A percentile compares a stretch with the other conserved stretches of the same genome.
Evolutionary conservation across 2,888 invertebrate species (phyloP).

Genomic region (Xylota sylvarum): DNA sequence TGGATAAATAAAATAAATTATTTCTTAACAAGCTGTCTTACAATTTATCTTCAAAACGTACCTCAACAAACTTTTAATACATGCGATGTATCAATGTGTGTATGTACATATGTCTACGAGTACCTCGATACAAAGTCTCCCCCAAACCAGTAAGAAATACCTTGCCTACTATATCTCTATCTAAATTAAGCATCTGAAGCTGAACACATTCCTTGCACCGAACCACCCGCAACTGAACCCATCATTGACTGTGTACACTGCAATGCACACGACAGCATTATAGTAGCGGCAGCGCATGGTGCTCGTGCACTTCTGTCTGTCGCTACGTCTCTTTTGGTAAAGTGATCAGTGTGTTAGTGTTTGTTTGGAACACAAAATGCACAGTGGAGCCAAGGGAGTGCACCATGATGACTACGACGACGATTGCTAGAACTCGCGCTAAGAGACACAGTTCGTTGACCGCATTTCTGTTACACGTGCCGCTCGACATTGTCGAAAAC

Average conservation of each 20-base stretch:
- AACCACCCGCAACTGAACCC: background rate
- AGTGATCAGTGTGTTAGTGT: constrained; percentile 50
- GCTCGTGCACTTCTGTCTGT: constrained; percentile 41
- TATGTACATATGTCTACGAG: background rate
- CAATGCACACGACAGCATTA: constrained; percentile 49
- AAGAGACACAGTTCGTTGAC: constrained; percentile 71
- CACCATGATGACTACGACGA: constrained; percentile 34
- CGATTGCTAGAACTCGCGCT: constrained; percentile 31
- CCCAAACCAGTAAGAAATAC: background rate
- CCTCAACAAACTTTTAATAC: background rate
- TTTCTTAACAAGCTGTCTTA: too few relatives aligned
- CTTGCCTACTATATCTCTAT: constrained; percentile 1
- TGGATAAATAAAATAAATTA: background rate
- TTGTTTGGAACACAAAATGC: constrained; percentile 44
- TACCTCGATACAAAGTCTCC: background rate
- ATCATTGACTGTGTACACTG: constrained; percentile 23
- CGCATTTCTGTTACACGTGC: constrained; percentile 73
- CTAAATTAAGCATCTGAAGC: constrained; percentile 34
- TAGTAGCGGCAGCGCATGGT: constrained; percentile 38
- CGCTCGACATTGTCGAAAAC: constrained; percentile 72
- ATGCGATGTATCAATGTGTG: too few relatives aligned
- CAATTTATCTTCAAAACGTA: background rate
- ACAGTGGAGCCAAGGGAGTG: constrained; percentile 57
- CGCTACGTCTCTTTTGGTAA: constrained; percentile 22
- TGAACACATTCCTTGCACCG: constrained; percentile 16